Base-by-base conservation (phyloP, 2,113 vertebrate species). In the Regulus satrapa region DNA sequence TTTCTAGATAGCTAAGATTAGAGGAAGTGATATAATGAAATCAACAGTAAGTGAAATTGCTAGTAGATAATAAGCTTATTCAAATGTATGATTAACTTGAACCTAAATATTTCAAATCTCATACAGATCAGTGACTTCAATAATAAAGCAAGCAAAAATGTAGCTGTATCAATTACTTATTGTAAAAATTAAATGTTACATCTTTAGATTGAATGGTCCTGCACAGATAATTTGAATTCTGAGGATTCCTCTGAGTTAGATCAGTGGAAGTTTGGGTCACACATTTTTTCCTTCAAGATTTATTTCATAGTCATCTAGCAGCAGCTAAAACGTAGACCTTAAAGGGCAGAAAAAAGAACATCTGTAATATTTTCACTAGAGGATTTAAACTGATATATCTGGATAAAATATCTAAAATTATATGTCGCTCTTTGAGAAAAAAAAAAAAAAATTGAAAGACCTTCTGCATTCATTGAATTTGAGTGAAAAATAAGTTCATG, bases 351-450 rank as follows among this genome's bases (percentile, higher is more conserved):
- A 69, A 82, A 71, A 69, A 48, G 3, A 34, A 51, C 8, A 92
- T 49, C 51, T 88, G 23, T 38, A 84, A 79, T 45, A 90, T 77
- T 94, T 95, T 68, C 40, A 82, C 17, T 62, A 29, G 34, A 86
- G 26, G 14, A 81, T 62, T 55, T 93, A 41, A 95, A 83, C 56
- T 59, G 86, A 91, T 95, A 75, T 58, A 38, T 62, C 38, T 93
- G 41, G n/a, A 72, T 88, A 56, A 80, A 82, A 86, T 63, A 4
- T 48, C 95, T 92, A 87, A 95, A 92, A 93, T 74, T 72, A 83
- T 64, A 83, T 68, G 79, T 79, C 59, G 2, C 5, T 45, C 11
- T 45, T 95, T 80, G 51, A 78, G 88, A 45, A 97, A 34, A 49
- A 61, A 96, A 77, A 96, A 95, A 11, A 92, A 46, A 9, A n/a